A percentile compares a stretch with the other conserved stretches of the same genome.
Conservation (phyloP, 2,888 invertebrate species). For the Acrobasis consociella region DNA sequence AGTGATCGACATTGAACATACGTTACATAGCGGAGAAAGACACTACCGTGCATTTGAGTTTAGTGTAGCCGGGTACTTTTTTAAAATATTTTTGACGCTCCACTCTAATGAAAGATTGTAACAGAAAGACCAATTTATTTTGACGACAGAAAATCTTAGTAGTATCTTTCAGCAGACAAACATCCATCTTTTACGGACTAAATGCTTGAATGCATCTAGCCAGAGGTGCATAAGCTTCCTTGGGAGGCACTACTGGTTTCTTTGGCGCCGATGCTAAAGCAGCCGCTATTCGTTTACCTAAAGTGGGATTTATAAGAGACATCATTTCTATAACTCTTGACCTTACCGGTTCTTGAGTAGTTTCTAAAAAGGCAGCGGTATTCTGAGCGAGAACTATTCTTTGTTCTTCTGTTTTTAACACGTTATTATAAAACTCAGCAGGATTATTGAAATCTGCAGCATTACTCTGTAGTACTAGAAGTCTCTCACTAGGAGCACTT, state of each 20-base stretch:
- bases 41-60: no score
- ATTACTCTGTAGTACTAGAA: slow-evolving; percentile 33
- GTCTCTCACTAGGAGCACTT: slow-evolving; percentile 25
- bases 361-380: not conserved
- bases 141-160: no score
- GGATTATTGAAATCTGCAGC: slow-evolving; percentile 77
- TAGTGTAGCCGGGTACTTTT: no score
- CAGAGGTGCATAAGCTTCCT: slow-evolving; percentile 13
- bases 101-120: no score
- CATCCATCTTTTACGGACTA: not conserved
- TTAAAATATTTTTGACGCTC: no score
- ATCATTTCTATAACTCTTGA: slow-evolving; percentile 19
- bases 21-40: no score
- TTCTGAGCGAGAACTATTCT: slow-evolving; percentile 13
- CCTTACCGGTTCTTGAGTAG: slow-evolving; percentile 1
- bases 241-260: slow-evolving; percentile 9
- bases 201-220: slow-evolving; percentile 19
- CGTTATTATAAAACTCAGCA: slow-evolving; percentile 84
- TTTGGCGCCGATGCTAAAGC: not conserved
- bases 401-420: slow-evolving; percentile 4
- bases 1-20: no score
- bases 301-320: slow-evolving; percentile 15
- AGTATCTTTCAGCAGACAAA: not conserved
- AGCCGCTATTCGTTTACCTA: slow-evolving; percentile 13
- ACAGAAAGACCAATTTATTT: no score